Base-by-base conservation (phyloP, 2,888 invertebrate genomes). In the Craniophora ligustri region DNA sequence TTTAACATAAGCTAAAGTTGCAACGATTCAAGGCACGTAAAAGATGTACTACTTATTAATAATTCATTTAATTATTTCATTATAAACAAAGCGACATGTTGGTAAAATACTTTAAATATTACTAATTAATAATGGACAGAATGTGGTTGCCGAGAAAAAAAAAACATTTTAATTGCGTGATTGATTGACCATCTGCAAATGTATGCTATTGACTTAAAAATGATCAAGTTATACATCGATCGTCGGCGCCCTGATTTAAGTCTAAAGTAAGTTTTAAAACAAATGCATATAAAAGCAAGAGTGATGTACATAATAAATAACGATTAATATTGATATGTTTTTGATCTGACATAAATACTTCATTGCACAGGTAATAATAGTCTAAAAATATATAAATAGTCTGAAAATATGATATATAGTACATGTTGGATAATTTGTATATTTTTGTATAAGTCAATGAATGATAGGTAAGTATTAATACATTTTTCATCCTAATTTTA, bases 201-300 rank as follows among this genome's bases (percentile, higher is more conserved):
- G 32, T 13, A 28, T 48, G 44, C 21, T 38, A 19, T 26, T 16
- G 18, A 35, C 26, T 39, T 47, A 47, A 18, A 47, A 36, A 49
- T 39, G 46, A 53, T 40, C 32, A 57, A 58, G 34, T 54, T 35
- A 50, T 31, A 59, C 47, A 53, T 46, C n/a, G 18, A 63, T 36
- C 23, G 39, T 53, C 23, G 41, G 47, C 23, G 18, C 21, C 32
- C 35, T 57, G 42, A 60, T 38, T 48, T 21, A 41, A 35, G 7
- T 40, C 44, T 47, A 67, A 31, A 47, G 16, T 59, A 65, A 73
- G 32, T 3, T 60, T 51, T 31, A 35, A 46, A 70, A 46, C 19
- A 72, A 79, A 78, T 79, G 78, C 80, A 59, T 60, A 57, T 68
- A 78, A 79, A 79, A 78, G 77, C 77, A 73, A 69, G 51, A 11